phyloP scores from a whole-genome alignment of 2,888 invertebrate species.

The Heliothis peltigera region DNA sequence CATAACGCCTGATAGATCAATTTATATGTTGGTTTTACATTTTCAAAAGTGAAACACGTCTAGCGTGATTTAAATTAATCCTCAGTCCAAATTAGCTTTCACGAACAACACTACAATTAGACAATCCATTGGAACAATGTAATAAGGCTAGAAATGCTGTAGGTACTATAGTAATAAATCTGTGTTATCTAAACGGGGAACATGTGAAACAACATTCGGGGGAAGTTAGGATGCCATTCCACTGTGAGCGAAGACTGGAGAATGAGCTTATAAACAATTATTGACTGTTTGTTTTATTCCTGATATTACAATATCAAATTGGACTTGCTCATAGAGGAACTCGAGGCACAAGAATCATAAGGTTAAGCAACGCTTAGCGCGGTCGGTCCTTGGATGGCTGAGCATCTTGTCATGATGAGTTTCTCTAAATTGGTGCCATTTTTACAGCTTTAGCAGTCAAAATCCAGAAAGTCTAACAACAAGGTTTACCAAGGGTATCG shows the following conservation, averaged over 20 bases:
- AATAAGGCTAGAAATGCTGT: constrained; percentile 37
- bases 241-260: constrained; percentile 13
- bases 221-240: constrained; percentile 28
- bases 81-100: not conserved
- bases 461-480: too few species aligned
- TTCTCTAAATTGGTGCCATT: too few species aligned
- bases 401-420: too few species aligned
- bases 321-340: not conserved
- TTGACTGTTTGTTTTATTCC: not conserved
- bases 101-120: constrained; percentile 8
- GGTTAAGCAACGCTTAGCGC: too few species aligned
- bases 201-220: constrained; percentile 40
- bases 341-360: too few species aligned
- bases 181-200: constrained; percentile 51
- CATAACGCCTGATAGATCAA: too few species aligned
- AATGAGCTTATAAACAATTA: not conserved
- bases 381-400: too few species aligned
- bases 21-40: not conserved
- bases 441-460: too few species aligned
- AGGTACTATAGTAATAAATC: constrained; percentile 60
- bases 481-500: too few species aligned
- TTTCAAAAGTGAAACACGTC: not conserved
- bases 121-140: constrained; percentile 24
- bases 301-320: not conserved
- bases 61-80: not conserved